Percentiles rank a stretch among this genome's conserved stretches.
Conservation (phyloP, 2,113 vertebrate species). For the Tricholaema leucomelas region DNA sequence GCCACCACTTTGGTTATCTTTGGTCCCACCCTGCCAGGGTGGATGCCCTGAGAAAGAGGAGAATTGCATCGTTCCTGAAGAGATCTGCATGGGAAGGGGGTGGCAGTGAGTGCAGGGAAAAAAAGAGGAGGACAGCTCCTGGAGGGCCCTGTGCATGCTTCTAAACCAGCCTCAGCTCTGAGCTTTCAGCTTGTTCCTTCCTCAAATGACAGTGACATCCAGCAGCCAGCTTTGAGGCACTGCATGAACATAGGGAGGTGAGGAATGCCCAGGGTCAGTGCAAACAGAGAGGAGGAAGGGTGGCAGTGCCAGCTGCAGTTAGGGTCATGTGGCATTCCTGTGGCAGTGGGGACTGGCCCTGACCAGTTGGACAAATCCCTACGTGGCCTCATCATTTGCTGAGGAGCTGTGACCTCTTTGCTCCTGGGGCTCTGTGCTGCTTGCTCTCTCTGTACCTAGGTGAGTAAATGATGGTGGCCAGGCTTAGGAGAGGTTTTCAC, state of each 20-base stretch:
- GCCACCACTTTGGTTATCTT: neutral
- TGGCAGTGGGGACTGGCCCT: neutral
- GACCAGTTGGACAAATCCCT: too few relatives aligned
- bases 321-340: neutral
- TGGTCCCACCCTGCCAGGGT: neutral
- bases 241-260: fast-evolving
- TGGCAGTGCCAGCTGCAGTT: neutral
- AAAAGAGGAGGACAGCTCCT: neutral
- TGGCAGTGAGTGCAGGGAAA: neutral
- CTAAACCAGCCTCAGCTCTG: too few relatives aligned
- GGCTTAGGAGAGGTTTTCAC: neutral
- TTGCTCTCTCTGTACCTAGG: too few relatives aligned
- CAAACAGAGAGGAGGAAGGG: neutral
- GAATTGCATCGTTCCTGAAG: neutral
- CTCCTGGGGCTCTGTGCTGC: neutral
- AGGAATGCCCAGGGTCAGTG: neutral
- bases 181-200: neutral
- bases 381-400: neutral
- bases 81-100: fast-evolving
- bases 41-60: neutral
- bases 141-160: neutral
- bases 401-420: neutral
- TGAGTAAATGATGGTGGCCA: neutral
- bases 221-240: neutral
- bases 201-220: neutral